Conservation (phyloP, 2,113 vertebrate species). For the Tragelaphus buxtoni region DNA sequence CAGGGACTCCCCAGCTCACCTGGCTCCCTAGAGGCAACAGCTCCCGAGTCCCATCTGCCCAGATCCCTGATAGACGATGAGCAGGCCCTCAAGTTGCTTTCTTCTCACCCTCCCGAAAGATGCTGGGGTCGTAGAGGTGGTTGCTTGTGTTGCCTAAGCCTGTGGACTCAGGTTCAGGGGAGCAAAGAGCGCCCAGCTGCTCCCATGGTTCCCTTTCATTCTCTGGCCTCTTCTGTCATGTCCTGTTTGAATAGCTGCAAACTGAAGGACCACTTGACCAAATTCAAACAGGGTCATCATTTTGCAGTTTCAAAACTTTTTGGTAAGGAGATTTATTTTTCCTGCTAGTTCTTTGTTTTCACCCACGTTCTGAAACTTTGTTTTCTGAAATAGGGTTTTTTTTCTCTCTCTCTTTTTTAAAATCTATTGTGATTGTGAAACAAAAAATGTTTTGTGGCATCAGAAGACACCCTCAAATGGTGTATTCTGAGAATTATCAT, state of each 20-base stretch:
- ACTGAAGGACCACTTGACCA: background rate
- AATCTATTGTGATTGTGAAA: background rate
- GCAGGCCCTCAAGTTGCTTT: background rate
- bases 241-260: background rate
- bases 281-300: background rate
- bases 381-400: background rate
- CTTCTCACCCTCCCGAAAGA: background rate
- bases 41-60: accelerated
- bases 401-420: background rate
- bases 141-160: background rate
- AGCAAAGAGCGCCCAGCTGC: background rate
- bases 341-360: background rate
- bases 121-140: background rate
- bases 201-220: background rate
- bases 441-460: background rate
- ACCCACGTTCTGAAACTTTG: background rate
- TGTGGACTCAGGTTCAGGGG: background rate
- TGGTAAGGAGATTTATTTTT: background rate
- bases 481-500: background rate
- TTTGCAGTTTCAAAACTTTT: background rate
- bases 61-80: background rate
- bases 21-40: background rate
- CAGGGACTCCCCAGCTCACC: background rate
- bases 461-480: background rate
- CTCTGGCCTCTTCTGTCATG: background rate